A percentile compares a stretch with the other conserved stretches of the same genome.
Conservation (phyloP, 2,888 invertebrate species). For the Eristalinus sepulchralis region DNA sequence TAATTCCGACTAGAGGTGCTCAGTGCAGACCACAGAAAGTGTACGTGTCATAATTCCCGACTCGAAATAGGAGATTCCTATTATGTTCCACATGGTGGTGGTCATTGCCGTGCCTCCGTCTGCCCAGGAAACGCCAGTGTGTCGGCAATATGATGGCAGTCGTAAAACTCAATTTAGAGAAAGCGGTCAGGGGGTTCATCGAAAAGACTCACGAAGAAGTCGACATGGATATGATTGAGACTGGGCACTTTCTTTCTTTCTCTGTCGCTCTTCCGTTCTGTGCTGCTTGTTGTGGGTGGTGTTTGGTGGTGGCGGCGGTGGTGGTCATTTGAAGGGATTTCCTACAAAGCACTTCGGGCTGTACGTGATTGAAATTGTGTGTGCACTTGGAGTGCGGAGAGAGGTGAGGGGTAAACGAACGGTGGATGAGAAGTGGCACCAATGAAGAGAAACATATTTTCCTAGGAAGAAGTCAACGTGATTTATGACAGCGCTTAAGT, state of each 20-base stretch:
- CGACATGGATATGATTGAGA: conserved; percentile 50
- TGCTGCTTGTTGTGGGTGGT: conserved; percentile 13
- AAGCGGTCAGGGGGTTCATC: conserved; percentile 61
- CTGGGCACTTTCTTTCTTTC: conserved; percentile 39
- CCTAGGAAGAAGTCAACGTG: conserved; percentile 4
- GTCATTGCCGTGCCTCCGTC: not conserved
- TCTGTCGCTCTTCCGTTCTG: not conserved
- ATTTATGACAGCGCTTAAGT: conserved; percentile 33
- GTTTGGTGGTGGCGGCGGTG: not conserved
- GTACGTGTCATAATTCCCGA: conserved; percentile 69
- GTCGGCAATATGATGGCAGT: conserved; percentile 42
- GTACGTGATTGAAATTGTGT: conserved; percentile 65
- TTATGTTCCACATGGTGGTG: conserved; percentile 8
- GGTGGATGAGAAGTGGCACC: not conserved
- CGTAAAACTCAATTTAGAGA: conserved; percentile 70
- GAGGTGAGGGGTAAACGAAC: not conserved
- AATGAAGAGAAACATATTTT: not conserved
- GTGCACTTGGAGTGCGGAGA: not conserved
- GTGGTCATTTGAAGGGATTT: conserved; percentile 66
- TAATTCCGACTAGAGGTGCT: conserved; percentile 1
- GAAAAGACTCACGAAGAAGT: conserved; percentile 47
- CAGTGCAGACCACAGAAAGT: conserved; percentile 27
- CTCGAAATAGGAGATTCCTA: conserved; percentile 55
- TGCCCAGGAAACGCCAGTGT: conserved; percentile 22
- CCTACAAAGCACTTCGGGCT: conserved; percentile 43